phyloP scores from a whole-genome alignment of 2,888 invertebrate species.

The Habrosyne pyritoides region DNA sequence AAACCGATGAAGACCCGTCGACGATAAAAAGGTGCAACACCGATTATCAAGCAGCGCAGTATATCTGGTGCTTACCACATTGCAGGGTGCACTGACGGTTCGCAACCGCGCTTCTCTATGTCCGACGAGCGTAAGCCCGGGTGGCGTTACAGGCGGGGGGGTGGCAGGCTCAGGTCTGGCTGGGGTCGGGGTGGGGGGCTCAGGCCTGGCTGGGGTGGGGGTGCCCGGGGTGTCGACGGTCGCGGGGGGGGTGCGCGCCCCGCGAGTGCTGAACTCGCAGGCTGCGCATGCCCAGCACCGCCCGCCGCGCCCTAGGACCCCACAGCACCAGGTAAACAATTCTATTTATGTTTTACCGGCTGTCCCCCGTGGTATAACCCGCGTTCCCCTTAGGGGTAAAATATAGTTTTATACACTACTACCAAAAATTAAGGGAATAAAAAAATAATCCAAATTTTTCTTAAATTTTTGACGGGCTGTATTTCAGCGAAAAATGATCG shows the following conservation, averaged over 20 bases:
- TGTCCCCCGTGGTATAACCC: too few species aligned
- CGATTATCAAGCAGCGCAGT: too few species aligned
- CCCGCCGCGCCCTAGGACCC: slow-evolving; percentile 57
- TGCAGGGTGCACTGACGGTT: background rate
- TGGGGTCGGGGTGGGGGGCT: slow-evolving; percentile 13
- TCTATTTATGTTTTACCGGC: too few species aligned
- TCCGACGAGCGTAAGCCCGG: slow-evolving; percentile 17
- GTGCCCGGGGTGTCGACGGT: slow-evolving; percentile 18
- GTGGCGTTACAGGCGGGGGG: slow-evolving; percentile 19
- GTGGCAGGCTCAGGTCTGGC: slow-evolving; percentile 10
- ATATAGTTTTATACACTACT: too few species aligned
- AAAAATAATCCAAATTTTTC: too few species aligned
- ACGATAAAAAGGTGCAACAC: too few species aligned
- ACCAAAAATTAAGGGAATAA: too few species aligned
- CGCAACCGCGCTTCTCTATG: background rate
- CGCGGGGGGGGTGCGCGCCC: slow-evolving; percentile 31
- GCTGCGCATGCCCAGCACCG: slow-evolving; percentile 58
- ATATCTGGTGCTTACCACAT: background rate
- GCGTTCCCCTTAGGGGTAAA: too few species aligned
- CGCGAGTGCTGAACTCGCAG: slow-evolving; percentile 66
- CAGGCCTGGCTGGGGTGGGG: slow-evolving; percentile 12
- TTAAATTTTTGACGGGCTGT: too few species aligned
- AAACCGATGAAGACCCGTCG: too few species aligned
- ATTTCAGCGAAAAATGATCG: too few species aligned
- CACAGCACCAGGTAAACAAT: slow-evolving; percentile 46